Conservation (phyloP, 2,888 invertebrate genomes). For the Monopis laevigella region DNA sequence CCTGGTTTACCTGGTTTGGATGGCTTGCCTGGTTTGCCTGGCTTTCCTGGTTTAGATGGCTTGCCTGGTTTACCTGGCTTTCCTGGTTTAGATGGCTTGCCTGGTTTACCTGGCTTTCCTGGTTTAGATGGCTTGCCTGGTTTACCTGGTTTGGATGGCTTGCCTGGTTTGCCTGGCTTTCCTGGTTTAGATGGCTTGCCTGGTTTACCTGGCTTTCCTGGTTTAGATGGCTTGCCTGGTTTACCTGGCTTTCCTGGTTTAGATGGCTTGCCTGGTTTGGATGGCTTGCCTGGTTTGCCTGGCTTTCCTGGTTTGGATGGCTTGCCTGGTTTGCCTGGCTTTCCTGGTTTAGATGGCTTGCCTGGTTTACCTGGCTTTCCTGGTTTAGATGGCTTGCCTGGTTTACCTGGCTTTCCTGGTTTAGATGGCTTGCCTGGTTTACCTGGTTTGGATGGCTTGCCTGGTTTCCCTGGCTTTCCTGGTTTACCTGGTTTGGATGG, state of each 20-base stretch:
- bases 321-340: slow-evolving; percentile 11
- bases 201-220: background rate
- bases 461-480: slow-evolving; percentile 6
- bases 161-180: background rate
- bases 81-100: background rate
- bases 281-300: background rate
- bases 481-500: slow-evolving; percentile 5
- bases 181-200: background rate
- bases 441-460: background rate
- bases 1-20: slow-evolving; percentile 6
- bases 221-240: background rate
- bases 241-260: background rate
- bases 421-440: background rate
- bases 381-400: background rate
- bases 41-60: slow-evolving; percentile 3
- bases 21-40: slow-evolving; percentile 10
- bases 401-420: background rate
- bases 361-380: background rate
- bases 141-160: slow-evolving; percentile 2
- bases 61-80: slow-evolving; percentile 9
- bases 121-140: background rate
- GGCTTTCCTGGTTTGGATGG: background rate
- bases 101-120: slow-evolving; percentile 4
- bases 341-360: background rate
- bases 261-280: background rate